Percentiles rank a stretch among this genome's conserved stretches.
These are phyloP conservation scores for Callyntrura sp. DNA, from an alignment of 2,888 invertebrate genomes.

Conservation along the genomic window DNA sequence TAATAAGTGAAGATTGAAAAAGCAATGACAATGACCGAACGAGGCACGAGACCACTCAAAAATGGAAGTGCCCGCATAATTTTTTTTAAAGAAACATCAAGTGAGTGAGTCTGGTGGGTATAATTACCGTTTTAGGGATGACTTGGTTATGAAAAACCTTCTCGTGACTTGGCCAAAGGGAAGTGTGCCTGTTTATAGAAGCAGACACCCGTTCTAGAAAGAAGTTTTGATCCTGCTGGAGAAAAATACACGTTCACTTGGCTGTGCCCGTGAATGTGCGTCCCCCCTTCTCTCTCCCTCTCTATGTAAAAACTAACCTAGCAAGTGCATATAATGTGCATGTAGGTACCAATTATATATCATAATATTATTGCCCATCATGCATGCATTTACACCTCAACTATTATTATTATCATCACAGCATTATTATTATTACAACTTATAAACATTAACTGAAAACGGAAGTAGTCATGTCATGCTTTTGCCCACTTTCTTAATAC, in stretches of 20 bases:
- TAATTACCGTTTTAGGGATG: conserved; percentile 11
- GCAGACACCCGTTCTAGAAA: background rate
- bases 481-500: conserved; percentile 46
- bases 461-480: conserved; percentile 69
- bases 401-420: conserved; percentile 50
- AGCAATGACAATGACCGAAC: background rate
- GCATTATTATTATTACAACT: conserved; percentile 40
- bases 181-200: background rate
- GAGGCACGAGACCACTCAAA: background rate
- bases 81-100: background rate
- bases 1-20: background rate
- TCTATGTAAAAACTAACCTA: no score
- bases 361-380: conserved; percentile 37
- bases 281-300: background rate
- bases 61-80: background rate
- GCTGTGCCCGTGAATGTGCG: background rate
- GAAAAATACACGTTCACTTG: background rate
- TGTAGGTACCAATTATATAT: background rate
- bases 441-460: conserved; percentile 47
- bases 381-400: conserved; percentile 46
- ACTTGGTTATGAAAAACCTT: background rate
- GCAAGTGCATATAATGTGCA: background rate
- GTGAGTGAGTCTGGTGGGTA: background rate
- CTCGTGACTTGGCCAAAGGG: conserved; percentile 4
- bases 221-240: background rate